phyloP scores from a whole-genome alignment of 2,797 vertebrate genomes.

The Arnoldichthys spilopterus region DNA sequence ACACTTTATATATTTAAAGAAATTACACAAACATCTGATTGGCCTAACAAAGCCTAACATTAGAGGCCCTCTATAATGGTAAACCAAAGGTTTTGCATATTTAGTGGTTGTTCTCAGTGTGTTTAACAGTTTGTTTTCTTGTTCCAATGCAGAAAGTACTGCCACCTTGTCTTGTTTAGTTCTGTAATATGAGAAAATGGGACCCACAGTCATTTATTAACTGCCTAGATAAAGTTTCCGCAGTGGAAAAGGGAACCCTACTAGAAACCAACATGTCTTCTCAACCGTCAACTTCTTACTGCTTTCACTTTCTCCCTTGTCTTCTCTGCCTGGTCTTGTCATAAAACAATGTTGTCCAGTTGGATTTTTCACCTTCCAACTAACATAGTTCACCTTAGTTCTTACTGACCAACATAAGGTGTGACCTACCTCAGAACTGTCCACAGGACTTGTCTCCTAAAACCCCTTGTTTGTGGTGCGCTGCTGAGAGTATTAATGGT shows the following conservation, averaged over 20 bases:
- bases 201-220: conserved; percentile 37
- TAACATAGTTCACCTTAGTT: background rate
- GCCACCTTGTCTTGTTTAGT: conserved; percentile 19
- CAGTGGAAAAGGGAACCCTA: conserved; percentile 17
- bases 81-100: conserved; percentile 5
- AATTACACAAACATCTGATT: background rate
- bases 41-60: background rate
- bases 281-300: conserved; percentile 28
- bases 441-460: conserved; percentile 30
- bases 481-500: conserved; percentile 29
- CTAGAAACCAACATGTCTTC: conserved; percentile 20
- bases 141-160: background rate
- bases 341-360: background rate
- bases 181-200: background rate
- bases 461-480: conserved; percentile 30
- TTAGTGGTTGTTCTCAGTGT: background rate
- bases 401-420: background rate
- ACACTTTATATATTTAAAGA: background rate
- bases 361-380: background rate
- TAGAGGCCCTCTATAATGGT: background rate
- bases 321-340: background rate
- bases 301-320: conserved; percentile 46
- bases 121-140: conserved; percentile 2
- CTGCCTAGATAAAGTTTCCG: conserved; percentile 36
- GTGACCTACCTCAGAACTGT: conserved; percentile 34